phyloP scores from a whole-genome alignment of 2,113 vertebrate genomes.

The Sphaerodactylus townsendi region DNA sequence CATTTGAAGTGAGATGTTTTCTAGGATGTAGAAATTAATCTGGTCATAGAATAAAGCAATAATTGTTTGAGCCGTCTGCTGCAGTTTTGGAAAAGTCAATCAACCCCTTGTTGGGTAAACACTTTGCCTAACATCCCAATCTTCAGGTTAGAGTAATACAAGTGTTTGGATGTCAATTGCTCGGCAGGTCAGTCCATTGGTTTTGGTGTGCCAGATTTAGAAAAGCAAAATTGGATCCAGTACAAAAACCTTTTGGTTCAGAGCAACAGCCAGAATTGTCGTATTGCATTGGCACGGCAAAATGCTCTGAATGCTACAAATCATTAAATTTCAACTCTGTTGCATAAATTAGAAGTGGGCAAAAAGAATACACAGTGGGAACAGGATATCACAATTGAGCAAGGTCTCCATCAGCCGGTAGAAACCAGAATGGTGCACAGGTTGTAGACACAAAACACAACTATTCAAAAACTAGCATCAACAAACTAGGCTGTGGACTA shows the following conservation, averaged over 20 bases:
- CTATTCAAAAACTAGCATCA: not conserved
- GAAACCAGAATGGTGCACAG: not conserved
- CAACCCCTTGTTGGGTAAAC: conserved; percentile 2
- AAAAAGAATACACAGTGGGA: not conserved
- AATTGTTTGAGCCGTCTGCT: not conserved
- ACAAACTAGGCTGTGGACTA: not conserved
- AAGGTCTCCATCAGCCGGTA: not conserved
- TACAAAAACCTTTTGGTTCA: not conserved
- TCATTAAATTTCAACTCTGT: not conserved
- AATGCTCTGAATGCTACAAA: not conserved
- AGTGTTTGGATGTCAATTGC: not conserved
- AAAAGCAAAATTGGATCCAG: too few relatives aligned
- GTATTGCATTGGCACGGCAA: not conserved
- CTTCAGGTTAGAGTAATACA: not conserved
- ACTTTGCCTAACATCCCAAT: not conserved
- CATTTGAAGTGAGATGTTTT: not conserved
- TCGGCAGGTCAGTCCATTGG: conserved; percentile 10
- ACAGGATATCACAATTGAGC: not conserved
- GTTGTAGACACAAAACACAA: not conserved
- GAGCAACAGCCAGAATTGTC: not conserved
- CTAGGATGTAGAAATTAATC: not conserved
- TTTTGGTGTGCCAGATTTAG: not conserved
- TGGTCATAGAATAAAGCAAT: not conserved
- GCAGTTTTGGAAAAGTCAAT: conserved; percentile 4
- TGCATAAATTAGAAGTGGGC: not conserved